Percentiles rank a stretch among this genome's conserved stretches.
phyloP scores from a whole-genome alignment of 1,140 invertebrate species.

The Drosophila sp. region DNA sequence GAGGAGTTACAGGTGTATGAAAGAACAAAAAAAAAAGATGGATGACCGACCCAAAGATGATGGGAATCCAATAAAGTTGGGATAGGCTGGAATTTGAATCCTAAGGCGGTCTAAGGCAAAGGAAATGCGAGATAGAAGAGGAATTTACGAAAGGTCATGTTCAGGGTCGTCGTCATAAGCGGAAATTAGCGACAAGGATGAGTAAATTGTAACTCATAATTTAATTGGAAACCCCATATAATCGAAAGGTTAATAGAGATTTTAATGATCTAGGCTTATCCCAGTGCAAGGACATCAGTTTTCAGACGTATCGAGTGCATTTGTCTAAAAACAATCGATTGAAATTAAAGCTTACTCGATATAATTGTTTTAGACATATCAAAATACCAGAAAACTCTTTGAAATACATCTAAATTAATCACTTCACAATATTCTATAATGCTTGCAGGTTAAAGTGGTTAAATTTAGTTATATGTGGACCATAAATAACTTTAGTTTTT shows the following conservation, averaged over 20 bases:
- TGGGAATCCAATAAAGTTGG: slow-evolving; percentile 11
- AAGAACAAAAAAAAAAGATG: slow-evolving; percentile 12
- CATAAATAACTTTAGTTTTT: slow-evolving; percentile 99
- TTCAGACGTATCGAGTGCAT: not conserved
- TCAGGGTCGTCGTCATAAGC: no score
- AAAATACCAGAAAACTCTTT: not conserved
- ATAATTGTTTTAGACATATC: not conserved
- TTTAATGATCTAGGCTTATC: no score
- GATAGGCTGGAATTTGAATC: slow-evolving; percentile 9
- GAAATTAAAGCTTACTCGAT: not conserved
- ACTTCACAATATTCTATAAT: slow-evolving; percentile 35
- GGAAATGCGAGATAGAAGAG: slow-evolving; percentile 11
- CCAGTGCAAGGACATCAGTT: no score
- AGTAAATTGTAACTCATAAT: no score
- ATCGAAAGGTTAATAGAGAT: no score
- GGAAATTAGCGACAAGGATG: no score
- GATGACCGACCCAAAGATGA: slow-evolving; percentile 6
- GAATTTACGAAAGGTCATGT: no score
- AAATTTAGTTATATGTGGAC: slow-evolving; percentile 99
- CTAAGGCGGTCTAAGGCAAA: not conserved
- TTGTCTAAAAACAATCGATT: not conserved
- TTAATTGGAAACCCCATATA: no score
- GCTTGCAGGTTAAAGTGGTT: slow-evolving; percentile 98
- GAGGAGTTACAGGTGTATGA: slow-evolving; percentile 42
- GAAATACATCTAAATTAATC: not conserved